These are phyloP conservation scores for Cydia strobilella DNA, from an alignment of 1,140 invertebrate species.

Conservation along the genomic window DNA sequence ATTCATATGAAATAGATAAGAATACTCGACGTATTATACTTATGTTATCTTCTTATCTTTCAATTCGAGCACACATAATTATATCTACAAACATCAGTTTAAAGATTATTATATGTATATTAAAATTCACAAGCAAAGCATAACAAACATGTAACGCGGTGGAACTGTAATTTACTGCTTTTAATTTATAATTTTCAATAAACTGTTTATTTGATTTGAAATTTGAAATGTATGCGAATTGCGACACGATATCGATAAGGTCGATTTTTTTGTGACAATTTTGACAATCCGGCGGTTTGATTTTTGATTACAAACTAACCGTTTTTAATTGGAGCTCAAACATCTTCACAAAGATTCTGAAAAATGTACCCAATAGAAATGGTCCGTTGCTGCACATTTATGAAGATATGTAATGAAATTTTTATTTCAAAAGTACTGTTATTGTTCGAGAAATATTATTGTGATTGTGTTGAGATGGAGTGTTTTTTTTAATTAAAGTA, in stretches of 20 bases:
- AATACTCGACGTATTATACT: neutral
- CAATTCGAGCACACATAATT: neutral
- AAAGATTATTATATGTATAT: neutral
- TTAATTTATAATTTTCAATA: neutral
- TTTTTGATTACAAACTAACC: neutral
- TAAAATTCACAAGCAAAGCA: neutral
- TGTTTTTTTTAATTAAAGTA: no score
- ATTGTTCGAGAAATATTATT: no score
- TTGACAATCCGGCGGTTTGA: no score
- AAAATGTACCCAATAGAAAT: neutral
- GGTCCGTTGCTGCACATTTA: neutral
- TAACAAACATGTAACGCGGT: no score
- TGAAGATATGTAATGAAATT: neutral
- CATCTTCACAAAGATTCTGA: neutral
- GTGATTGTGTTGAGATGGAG: no score
- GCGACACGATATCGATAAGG: no score
- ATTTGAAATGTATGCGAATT: neutral
- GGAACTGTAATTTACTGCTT: no score
- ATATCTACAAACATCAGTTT: neutral
- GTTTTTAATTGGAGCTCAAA: neutral
- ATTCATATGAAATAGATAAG: constrained; percentile 14
- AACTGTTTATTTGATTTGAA: neutral
- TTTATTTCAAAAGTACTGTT: no score
- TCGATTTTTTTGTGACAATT: no score
- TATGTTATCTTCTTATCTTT: constrained; percentile 2